Base-by-base conservation (phyloP, 2,797 vertebrate genomes). In the Chloroceryle inda region DNA sequence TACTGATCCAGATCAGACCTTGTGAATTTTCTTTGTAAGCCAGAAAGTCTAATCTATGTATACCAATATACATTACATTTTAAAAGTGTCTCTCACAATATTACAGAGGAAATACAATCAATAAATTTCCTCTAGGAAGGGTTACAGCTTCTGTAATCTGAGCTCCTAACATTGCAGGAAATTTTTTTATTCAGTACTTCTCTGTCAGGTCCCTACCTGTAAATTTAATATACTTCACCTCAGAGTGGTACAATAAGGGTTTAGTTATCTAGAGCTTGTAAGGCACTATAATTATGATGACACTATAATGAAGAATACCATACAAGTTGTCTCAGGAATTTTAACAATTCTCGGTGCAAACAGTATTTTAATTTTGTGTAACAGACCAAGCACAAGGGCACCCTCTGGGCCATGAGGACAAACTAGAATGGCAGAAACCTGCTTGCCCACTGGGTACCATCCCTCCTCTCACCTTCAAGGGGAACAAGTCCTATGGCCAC, bases 201-300 rank as follows among this genome's bases (percentile, higher is more conserved):
- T 64, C 74, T 50, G 20, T 53, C 50, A 69, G n/a, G 23, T 87
- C 23, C 18, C 26, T 79, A 38, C n/a, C 26, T 55, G 50, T 7
- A n/a, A 62, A 85, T 73, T 82, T 78, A 61, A 77, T 85, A 66
- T 56, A 50, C 26, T 73, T 77, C 29, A 55, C 9, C 49, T 49
- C 63, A 76, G 42, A 78, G 20, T 45, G 29, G 26, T 37, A 40
- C 0, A 0, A 35, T 27, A 58, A 68, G 40, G 4, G 16, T 56
- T 88, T 55, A 81, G 21, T 68, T 84, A 66, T 17, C 33, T n/a
- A 33, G 27, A 69, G 38, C 26, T 84, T 13, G 1, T 74, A 73
- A 84, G 31, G n/a, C 47, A 59, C 6, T 40, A 5, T 29, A 44
- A 77, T 10, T 44, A 50, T 26, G 62, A 88, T 53, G 50, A 53